Evolutionary conservation across 2,888 invertebrate species (phyloP), one percentile per base, ranked within the genome.

Genomic region (Leptinotarsa rubiginosa): DNA sequence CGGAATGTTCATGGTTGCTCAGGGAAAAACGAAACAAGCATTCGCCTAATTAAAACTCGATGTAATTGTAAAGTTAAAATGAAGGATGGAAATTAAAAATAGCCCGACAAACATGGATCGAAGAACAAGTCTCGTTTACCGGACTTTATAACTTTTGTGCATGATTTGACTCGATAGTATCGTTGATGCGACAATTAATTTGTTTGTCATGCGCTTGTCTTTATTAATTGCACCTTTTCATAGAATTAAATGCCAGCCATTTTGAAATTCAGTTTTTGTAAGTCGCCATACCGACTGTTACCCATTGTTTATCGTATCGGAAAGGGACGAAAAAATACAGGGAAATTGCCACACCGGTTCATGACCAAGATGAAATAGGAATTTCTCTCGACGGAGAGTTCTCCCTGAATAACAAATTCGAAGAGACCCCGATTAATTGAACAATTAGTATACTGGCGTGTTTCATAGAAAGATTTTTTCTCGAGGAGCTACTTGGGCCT

Each of bases 41-140:
- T 81, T 81, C 81, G 80, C 81, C 79, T 82, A 82, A 83, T 83
- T 83, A 83, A 83, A 83, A 79, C 77, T 78, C 75, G 56, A 69
- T 69, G 80, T 79, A 79, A 81, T 82, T 81, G 81, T 80, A 79
- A 80, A 82, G 78, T 76, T 81, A 75, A 81, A 80, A 76, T 78
- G 80, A 81, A 81, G 79, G 79, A 80, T 78, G 80, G 79, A 83
- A 83, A 83, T 83, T 82, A 82, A 82, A 83, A 83, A 83, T 83
- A 81, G 81, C 79, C 74, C 64, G 78, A 82, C 82, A 80, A 81
- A 82, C 81, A 82, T 82, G 82, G 81, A 65, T 73, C 69, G 79
- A 76, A 77, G 80, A 81, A 80, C 79, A 73, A 77, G 78, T 78
- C 75, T 76, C 73, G 73, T 69, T 77, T 66, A 72, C 78, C 78